Evolutionary conservation across 53 echinoderm and acorn worm species (phyloP), one percentile per base, ranked within the genome.

Genomic region (Temnopleurus reevesii): DNA sequence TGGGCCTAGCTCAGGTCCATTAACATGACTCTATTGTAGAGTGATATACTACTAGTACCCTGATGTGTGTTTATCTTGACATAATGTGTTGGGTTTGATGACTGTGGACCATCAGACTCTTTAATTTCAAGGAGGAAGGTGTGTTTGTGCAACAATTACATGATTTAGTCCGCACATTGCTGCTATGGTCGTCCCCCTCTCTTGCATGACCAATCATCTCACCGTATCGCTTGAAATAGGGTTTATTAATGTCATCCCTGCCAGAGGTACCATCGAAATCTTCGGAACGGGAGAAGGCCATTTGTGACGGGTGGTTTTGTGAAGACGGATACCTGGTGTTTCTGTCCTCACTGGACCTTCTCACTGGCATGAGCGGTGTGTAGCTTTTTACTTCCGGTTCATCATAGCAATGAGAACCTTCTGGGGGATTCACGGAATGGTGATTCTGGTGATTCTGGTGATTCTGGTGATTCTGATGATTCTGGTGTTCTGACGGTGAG

Each of bases 71-170:
- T 15, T n/a, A 79, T 79, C 79, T 25, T n/a, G 29, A 79, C 49
- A 79, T 79, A 28, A 79, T 49, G 19, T 85, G 88, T 55, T 87
- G 88, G 29, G 21, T 46, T 47, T 87, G 51, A 71, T 87, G 88
- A 30, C 88, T 64, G 30, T 87, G 88, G 8, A 87, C 88, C 88
- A 87, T 87, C 71, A 66, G 13, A 71, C 88, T 87, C 51, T 87
- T 87, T 24, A 87, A 23, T 36, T 87, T 87, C 71, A 87, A 49
- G 7, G 88, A 65, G 2, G 85, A 43, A 4, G 44, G 8, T 25
- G 44, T 60, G 19, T 31, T 53, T 4, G 44, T 38, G 44, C 59
- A 60, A 1, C 43, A 59, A 36, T 29, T 44, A 51, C 65, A 30
- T 9, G 53, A 60, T 36, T 46, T 85, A 24, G 12, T 85, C 19